These are phyloP conservation scores for Oscheius onirici DNA, from an alignment of 2,888 invertebrate genomes.

Conservation along the genomic window DNA sequence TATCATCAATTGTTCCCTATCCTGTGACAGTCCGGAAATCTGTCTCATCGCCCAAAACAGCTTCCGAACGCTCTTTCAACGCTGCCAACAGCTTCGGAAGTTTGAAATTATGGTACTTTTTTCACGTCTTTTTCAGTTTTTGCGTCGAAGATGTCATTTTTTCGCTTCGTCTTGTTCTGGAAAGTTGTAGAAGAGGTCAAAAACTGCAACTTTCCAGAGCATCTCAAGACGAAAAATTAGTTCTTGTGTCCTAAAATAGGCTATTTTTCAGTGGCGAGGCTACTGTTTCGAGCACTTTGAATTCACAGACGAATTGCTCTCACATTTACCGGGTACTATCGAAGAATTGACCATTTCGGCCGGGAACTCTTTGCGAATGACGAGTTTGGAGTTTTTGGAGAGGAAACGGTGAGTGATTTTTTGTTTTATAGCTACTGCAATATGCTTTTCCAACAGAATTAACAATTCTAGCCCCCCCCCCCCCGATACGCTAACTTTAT, in stretches of 20 bases:
- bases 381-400: conserved; percentile 11
- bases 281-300: conserved; percentile 24
- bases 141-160: not conserved
- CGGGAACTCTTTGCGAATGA: conserved; percentile 13
- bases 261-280: conserved; percentile 9
- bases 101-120: conserved; percentile 24
- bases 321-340: conserved; percentile 3
- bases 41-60: conserved; percentile 5
- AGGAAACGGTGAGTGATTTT: conserved; percentile 6
- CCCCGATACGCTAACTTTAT: no score
- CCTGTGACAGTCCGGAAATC: conserved; percentile 17
- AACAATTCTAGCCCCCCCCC: not conserved
- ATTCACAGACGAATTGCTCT: conserved; percentile 3
- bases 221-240: not conserved
- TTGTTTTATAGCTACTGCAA: not conserved
- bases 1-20: conserved; percentile 19
- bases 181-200: not conserved
- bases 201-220: no score
- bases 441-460: not conserved
- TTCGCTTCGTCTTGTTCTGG: not conserved
- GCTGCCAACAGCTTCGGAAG: not conserved
- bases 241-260: not conserved
- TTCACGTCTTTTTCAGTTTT: no score
- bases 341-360: conserved; percentile 22
- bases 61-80: not conserved